These are phyloP conservation scores for Oophaga pumilio DNA, from an alignment of 2,113 vertebrate species.

Conservation along the genomic window DNA sequence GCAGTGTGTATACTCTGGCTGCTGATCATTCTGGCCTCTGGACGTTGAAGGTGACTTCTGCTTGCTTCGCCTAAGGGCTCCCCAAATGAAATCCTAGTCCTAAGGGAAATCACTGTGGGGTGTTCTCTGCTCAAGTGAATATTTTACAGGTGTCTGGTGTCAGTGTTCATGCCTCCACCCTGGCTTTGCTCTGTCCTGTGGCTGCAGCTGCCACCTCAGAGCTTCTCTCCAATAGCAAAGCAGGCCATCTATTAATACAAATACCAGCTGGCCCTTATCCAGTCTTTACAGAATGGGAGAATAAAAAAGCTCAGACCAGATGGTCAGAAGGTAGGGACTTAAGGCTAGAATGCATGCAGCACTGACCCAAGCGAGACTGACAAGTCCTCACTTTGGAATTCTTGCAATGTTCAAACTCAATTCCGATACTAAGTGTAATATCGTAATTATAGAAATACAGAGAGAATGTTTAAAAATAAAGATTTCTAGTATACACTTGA, in stretches of 20 bases:
- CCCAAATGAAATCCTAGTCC: slow-evolving; percentile 29
- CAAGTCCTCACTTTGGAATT: background rate
- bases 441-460: background rate
- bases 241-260: slow-evolving; percentile 57
- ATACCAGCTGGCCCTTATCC: slow-evolving; percentile 55
- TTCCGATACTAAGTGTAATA: background rate
- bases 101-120: slow-evolving; percentile 34
- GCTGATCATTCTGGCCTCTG: slow-evolving; percentile 47
- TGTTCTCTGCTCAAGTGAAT: slow-evolving; percentile 22
- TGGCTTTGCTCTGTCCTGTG: slow-evolving; percentile 38
- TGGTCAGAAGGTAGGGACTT: slow-evolving; percentile 49
- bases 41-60: slow-evolving; percentile 41
- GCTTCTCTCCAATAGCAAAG: slow-evolving; percentile 44
- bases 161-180: slow-evolving; percentile 41
- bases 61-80: slow-evolving; percentile 45
- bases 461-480: background rate
- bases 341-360: slow-evolving; percentile 39
- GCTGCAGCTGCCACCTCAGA: slow-evolving; percentile 45
- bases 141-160: slow-evolving; percentile 54
- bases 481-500: background rate
- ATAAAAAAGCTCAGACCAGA: slow-evolving; percentile 52
- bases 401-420: background rate
- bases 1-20: slow-evolving; percentile 42
- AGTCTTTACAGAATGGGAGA: slow-evolving; percentile 51
- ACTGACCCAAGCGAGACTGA: background rate